Evolutionary conservation across 1,140 invertebrate genomes (phyloP), one percentile per base, ranked within the genome.

Genomic region (Eubasilissa regina): DNA sequence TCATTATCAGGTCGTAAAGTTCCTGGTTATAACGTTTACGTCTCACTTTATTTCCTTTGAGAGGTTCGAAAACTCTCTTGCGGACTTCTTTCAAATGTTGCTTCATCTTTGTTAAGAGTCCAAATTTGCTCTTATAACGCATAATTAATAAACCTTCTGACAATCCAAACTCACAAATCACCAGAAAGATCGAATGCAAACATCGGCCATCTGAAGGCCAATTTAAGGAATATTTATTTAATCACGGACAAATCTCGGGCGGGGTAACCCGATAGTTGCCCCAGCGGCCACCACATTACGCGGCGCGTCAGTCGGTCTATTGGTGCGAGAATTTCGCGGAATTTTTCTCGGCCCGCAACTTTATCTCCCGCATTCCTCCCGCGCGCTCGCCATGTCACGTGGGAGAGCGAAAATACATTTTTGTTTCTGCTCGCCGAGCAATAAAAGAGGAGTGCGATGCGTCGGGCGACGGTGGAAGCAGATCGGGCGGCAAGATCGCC

Each of bases 301-400:
- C 79, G 72, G 60, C 79, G 53, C 48, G 47, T 60, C 60, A 21
- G 11, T 75, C 60, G 15, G 62, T 56, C 55, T 47, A 74, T 62
- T 56, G 75, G 56, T 55, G 75, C 75, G 79, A 77, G 58, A 77
- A 80, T 77, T 77, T 80, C 75, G 47, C 35, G 21, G 75, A 80
- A 80, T 47, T 53, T 53, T 10, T 73, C 21, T 55, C 45, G 6
- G 48, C 48, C 25, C 9, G 70, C 72, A 47, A 64, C 58, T 51
- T 44, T 74, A 75, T 74, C 62, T 80, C 44, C 8, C 19, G 75
- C 75, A 80, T 80, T 64, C 79, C 79, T 77, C 17, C 48, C 51
- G 79, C 62, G 72, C 75, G 76, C 51, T 55, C 43, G 19, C 68
- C 79, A 19, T 62, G 19, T 15, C 70, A 25, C 12, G 12, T 25